A percentile compares a stretch with the other conserved stretches of the same genome.
These are phyloP conservation scores for Parnassius glacialis DNA, from an alignment of 2,888 invertebrate genomes.

Conservation along the genomic window DNA sequence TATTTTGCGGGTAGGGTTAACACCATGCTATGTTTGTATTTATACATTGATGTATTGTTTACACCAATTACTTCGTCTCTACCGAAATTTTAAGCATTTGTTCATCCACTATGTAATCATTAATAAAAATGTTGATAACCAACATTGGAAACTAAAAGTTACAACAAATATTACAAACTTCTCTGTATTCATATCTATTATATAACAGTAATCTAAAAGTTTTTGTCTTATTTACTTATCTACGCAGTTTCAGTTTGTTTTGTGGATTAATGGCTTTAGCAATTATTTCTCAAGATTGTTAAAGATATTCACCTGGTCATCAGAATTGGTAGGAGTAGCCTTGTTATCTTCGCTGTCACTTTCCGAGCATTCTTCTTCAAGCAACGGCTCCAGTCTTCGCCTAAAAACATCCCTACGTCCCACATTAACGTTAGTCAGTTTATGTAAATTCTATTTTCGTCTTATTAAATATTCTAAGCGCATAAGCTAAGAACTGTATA, in stretches of 20 bases:
- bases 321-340: conserved; percentile 72
- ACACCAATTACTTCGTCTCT: neutral
- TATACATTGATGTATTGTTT: neutral
- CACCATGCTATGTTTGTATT: conserved; percentile 20
- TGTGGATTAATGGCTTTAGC: conserved; percentile 17
- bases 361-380: conserved; percentile 90
- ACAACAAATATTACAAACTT: conserved; percentile 2
- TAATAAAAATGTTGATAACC: conserved; percentile 1
- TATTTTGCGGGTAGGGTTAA: conserved; percentile 15
- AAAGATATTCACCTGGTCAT: conserved; percentile 76
- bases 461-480: conserved; percentile 8
- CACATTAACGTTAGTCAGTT: conserved; percentile 44
- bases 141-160: neutral
- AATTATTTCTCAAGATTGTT: conserved; percentile 20
- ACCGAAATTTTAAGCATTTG: conserved; percentile 1
- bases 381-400: conserved; percentile 89
- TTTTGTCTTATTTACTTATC: neutral
- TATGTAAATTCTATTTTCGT: conserved; percentile 33
- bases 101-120: neutral
- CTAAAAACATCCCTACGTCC: conserved; percentile 78
- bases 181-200: neutral
- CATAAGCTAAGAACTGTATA: conserved; percentile 13
- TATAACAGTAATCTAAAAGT: neutral
- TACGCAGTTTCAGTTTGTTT: neutral
- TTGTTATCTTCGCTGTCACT: conserved; percentile 77